Conservation (phyloP, 2,113 vertebrate species). For the Triplophysa tibetana region DNA sequence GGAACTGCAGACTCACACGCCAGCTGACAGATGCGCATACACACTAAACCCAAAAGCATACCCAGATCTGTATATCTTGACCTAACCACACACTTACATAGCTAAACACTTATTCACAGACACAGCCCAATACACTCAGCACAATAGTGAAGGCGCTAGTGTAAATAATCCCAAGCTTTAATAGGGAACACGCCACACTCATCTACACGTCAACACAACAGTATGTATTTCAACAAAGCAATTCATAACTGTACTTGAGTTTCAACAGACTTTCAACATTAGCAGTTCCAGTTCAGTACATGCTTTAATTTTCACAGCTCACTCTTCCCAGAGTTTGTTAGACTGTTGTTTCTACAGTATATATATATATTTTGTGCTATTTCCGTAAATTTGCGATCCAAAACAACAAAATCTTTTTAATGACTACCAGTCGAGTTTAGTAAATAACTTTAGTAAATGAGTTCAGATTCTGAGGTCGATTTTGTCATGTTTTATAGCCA, state of each 20-base stretch:
- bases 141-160: neutral
- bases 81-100: conserved; percentile 20
- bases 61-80: neutral
- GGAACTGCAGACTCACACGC: no score
- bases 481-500: neutral
- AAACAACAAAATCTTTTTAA: conserved; percentile 3
- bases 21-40: neutral
- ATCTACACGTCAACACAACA: conserved; percentile 49
- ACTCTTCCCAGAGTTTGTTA: conserved; percentile 19
- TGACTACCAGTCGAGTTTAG: neutral
- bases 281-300: conserved; percentile 11
- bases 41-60: neutral
- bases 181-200: conserved; percentile 21
- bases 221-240: conserved; percentile 38
- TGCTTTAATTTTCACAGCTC: conserved; percentile 1
- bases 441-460: neutral
- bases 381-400: conserved; percentile 12
- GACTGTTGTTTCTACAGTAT: conserved; percentile 15
- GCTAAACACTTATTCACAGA: conserved; percentile 7
- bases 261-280: conserved; percentile 35
- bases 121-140: conserved; percentile 23
- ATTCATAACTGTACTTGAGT: conserved; percentile 37
- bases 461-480: neutral
- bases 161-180: conserved; percentile 18
- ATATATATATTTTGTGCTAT: conserved; percentile 38